Conservation (phyloP, 2,888 invertebrate species). For the Agriotes lineatus region DNA sequence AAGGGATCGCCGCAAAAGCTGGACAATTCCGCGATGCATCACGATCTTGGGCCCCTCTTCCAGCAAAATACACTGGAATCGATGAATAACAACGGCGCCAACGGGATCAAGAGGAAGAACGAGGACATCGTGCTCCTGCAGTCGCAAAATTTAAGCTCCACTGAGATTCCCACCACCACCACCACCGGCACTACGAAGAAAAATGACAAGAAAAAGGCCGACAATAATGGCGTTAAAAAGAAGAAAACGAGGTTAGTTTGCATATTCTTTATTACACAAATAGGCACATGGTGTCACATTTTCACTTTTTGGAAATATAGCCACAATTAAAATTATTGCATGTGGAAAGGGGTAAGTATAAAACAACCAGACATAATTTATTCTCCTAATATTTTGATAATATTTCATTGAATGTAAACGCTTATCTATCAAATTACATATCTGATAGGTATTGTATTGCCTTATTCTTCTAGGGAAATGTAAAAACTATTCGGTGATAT, state of each 20-base stretch:
- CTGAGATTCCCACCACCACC: conserved; percentile 61
- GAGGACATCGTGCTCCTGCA: conserved; percentile 66
- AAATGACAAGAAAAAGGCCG: conserved; percentile 84
- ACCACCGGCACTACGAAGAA: conserved; percentile 69
- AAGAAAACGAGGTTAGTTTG: conserved; percentile 86
- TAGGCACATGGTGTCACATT: neutral
- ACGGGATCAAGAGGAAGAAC: conserved; percentile 61
- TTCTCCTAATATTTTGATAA: no score
- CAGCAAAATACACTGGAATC: conserved; percentile 56
- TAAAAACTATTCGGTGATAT: no score
- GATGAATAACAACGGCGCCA: conserved; percentile 52
- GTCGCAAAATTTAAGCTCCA: conserved; percentile 66
- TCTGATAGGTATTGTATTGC: no score
- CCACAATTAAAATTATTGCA: no score
- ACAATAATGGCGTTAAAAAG: conserved; percentile 90
- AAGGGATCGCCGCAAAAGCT: conserved; percentile 67
- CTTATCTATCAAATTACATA: no score
- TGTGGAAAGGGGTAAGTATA: no score
- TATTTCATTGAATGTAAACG: no score
- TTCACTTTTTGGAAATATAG: no score
- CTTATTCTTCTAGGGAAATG: no score
- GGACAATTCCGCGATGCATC: conserved; percentile 66
- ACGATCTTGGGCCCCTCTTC: conserved; percentile 64
- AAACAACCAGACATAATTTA: no score
- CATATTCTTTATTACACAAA: neutral